These are phyloP conservation scores for Leptinotarsa defecta DNA, from an alignment of 1,140 invertebrate genomes.

Conservation along the genomic window DNA sequence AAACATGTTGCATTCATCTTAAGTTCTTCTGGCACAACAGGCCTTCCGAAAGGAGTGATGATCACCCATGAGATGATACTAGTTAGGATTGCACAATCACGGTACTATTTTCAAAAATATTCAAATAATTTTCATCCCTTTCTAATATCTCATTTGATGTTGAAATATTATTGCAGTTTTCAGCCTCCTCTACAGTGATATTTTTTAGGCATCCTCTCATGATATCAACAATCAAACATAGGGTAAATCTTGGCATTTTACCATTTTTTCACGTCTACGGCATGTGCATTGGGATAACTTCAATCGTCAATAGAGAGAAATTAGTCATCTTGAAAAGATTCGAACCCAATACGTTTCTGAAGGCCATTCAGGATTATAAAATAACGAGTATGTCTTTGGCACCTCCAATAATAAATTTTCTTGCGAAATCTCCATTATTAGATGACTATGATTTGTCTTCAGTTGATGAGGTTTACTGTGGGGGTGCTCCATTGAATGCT, in stretches of 20 bases:
- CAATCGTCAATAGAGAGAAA: conserved; percentile 29
- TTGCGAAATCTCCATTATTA: conserved; percentile 61
- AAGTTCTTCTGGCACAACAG: conserved; percentile 71
- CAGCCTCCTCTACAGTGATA: too few species aligned
- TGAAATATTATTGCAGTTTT: too few species aligned
- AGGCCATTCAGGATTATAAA: conserved; percentile 61
- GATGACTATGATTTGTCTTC: conserved; percentile 57
- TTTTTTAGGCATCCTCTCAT: neutral
- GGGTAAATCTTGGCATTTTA: conserved; percentile 31
- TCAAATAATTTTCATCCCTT: too few species aligned
- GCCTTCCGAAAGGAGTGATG: conserved; percentile 77
- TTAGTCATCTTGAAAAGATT: conserved; percentile 59
- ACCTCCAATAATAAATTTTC: conserved; percentile 62
- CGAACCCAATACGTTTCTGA: conserved; percentile 65
- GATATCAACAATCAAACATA: neutral
- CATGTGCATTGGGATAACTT: conserved; percentile 28
- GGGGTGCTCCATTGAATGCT: conserved; percentile 58
- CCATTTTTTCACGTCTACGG: conserved; percentile 49
- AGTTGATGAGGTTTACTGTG: conserved; percentile 56
- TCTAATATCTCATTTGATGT: too few species aligned
- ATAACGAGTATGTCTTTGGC: conserved; percentile 60
- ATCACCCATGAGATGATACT: conserved; percentile 63
- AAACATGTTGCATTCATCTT: conserved; percentile 49
- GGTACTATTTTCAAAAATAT: neutral
- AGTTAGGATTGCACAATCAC: conserved; percentile 10